A percentile compares a stretch with the other conserved stretches of the same genome.
Evolutionary conservation across 2,888 invertebrate species (phyloP).

Genomic region (Metellina segmentata): DNA sequence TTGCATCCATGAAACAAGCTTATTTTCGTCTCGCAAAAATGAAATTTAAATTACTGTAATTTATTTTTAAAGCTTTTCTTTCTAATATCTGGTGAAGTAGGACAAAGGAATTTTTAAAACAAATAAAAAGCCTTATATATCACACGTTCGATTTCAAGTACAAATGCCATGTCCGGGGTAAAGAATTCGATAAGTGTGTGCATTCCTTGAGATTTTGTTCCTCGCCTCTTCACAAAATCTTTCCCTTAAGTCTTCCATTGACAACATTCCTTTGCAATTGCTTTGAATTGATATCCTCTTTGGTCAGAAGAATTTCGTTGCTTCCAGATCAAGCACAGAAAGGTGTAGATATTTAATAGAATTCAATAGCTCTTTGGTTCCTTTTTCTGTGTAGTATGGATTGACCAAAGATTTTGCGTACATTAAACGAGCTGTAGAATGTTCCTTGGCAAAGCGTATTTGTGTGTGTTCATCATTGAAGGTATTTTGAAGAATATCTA

Average conservation of each 20-base stretch:
- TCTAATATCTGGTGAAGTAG: not conserved
- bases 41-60: not conserved
- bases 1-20: too few species aligned
- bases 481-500: too few species aligned
- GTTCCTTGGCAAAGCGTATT: not conserved
- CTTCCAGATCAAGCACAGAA: not conserved
- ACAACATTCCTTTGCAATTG: conserved; percentile 1
- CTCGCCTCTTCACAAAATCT: not conserved
- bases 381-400: not conserved
- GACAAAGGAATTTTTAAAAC: not conserved
- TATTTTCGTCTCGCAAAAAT: too few species aligned
- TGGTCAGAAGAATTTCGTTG: not conserved
- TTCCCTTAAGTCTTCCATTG: not conserved
- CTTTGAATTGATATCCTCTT: conserved; percentile 1
- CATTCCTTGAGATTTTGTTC: not conserved
- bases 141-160: not conserved
- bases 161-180: not conserved
- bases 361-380: not conserved
- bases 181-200: not conserved
- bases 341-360: not conserved
- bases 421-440: not conserved
- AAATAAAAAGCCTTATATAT: too few species aligned
- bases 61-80: not conserved
- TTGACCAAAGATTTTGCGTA: not conserved
- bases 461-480: too few species aligned